phyloP scores from a whole-genome alignment of 2,797 vertebrate genomes.

The Trichosurus vulpecula region DNA sequence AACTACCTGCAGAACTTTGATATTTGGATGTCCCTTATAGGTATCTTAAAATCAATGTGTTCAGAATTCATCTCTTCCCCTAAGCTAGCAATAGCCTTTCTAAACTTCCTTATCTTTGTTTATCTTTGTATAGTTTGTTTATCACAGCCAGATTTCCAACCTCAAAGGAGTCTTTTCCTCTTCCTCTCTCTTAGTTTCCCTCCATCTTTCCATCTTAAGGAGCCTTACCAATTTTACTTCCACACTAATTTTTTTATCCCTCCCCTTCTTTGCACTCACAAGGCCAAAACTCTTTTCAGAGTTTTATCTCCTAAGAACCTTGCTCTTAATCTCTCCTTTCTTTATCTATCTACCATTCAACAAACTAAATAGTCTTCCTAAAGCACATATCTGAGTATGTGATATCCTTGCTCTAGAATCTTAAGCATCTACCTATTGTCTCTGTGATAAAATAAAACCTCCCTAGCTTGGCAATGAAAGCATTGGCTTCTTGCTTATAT shows the following conservation, averaged over 20 bases:
- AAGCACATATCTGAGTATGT: not conserved
- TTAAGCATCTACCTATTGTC: not conserved
- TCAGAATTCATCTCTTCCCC: not conserved
- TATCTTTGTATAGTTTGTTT: too few species aligned
- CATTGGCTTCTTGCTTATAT: not conserved
- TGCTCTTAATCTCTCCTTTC: not conserved
- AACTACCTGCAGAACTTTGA: not conserved
- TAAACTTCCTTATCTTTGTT: not conserved
- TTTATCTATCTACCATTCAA: not conserved
- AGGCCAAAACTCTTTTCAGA: not conserved
- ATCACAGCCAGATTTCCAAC: not conserved
- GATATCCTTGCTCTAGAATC: not conserved
- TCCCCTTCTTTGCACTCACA: not conserved
- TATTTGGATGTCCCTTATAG: not conserved
- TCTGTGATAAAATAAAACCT: not conserved
- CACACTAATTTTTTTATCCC: not conserved
- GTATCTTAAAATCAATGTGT: not conserved
- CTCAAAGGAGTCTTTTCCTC: not conserved
- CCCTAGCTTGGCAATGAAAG: not conserved
- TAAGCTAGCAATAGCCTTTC: not conserved
- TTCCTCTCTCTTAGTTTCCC: not conserved
- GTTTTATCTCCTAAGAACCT: not conserved
- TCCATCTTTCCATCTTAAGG: not conserved
- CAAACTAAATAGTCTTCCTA: not conserved
- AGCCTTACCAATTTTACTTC: not conserved